Conservation (phyloP, 1,140 invertebrate species). For the Pomacea maculata region DNA sequence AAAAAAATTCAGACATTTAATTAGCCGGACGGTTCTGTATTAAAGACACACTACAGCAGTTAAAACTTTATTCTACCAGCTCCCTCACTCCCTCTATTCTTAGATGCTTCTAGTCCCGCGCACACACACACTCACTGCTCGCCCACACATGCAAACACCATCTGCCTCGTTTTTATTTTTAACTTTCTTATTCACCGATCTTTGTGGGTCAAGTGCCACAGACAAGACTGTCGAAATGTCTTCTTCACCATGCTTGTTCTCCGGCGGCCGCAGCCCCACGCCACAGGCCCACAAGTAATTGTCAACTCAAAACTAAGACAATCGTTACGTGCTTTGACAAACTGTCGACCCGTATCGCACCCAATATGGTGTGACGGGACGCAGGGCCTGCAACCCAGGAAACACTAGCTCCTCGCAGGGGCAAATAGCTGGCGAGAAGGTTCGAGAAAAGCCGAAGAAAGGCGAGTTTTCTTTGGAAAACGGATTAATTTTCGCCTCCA, state of each 20-base stretch:
- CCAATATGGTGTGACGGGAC: conserved; percentile 9
- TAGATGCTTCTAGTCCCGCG: not conserved
- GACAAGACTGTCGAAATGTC: too few relatives aligned
- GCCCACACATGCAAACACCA: not conserved
- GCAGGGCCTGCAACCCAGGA: conserved; percentile 14
- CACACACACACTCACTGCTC: not conserved
- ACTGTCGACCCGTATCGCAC: conserved; percentile 20
- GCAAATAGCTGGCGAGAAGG: conserved; percentile 4
- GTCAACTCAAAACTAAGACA: not conserved
- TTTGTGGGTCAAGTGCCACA: too few relatives aligned
- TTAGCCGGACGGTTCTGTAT: too few relatives aligned
- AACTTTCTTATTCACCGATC: too few relatives aligned
- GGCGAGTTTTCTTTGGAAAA: conserved; percentile 10
- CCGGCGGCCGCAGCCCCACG: too few relatives aligned
- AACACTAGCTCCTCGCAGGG: conserved; percentile 23
- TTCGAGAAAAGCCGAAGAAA: not conserved
- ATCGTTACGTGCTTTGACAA: conserved; percentile 19
- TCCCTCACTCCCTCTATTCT: too few relatives aligned
- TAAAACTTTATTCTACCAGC: too few relatives aligned
- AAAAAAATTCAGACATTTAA: too few relatives aligned
- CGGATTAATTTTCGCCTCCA: conserved; percentile 27
- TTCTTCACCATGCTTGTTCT: too few relatives aligned
- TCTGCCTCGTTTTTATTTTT: too few relatives aligned
- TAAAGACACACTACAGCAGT: too few relatives aligned
- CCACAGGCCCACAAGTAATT: too few relatives aligned